A percentile compares a stretch with the other conserved stretches of the same genome.
These are phyloP conservation scores for Eristalinus aeneus DNA, from an alignment of 2,888 invertebrate species.

Conservation along the genomic window DNA sequence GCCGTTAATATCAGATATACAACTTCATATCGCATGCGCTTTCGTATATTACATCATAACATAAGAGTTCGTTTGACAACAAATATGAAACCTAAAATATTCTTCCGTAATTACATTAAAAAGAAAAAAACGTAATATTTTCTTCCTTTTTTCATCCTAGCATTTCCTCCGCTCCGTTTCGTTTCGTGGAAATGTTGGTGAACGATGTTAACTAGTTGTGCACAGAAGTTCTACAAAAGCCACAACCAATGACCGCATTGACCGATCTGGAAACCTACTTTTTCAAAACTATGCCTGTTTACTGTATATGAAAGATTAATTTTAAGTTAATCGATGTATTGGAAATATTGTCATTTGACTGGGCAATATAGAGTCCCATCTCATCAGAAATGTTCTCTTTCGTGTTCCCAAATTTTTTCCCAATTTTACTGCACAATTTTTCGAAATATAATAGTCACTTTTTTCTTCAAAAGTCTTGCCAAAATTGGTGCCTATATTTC, in stretches of 20 bases:
- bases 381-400: background rate
- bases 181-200: background rate
- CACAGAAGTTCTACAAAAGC: background rate
- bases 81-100: background rate
- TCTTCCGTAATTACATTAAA: background rate
- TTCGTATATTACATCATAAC: background rate
- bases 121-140: background rate
- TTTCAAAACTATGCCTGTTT: background rate
- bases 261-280: background rate
- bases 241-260: background rate
- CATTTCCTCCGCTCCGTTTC: too few relatives aligned
- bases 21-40: background rate
- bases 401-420: background rate
- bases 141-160: too few relatives aligned
- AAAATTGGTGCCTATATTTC: background rate
- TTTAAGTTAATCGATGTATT: background rate
- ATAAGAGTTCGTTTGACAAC: background rate
- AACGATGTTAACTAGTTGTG: background rate
- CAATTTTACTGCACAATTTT: background rate
- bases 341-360: background rate
- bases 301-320: background rate
- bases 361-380: background rate
- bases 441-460: background rate
- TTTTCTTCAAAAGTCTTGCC: background rate
- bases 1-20: background rate